A percentile compares a stretch with the other conserved stretches of the same genome.
phyloP scores from a whole-genome alignment of 2,797 vertebrate genomes.

The Channallabes apus region DNA sequence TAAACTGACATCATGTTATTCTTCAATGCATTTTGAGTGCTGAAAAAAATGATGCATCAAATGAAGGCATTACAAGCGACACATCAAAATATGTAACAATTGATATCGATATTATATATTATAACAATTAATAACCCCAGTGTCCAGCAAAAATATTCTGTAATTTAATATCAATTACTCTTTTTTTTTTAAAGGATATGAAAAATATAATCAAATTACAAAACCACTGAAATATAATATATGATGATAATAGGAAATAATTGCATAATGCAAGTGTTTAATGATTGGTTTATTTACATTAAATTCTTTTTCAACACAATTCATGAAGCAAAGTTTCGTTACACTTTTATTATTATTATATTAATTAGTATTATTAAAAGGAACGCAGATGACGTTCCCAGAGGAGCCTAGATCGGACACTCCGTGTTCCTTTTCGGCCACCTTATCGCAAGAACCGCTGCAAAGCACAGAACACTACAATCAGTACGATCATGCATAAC shows the following conservation, averaged over 20 bases:
- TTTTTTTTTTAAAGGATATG: neutral
- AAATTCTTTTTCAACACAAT: neutral
- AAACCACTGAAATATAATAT: neutral
- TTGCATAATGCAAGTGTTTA: neutral
- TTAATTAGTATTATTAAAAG: neutral
- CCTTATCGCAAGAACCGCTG: conserved; percentile 65
- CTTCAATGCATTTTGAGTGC: neutral
- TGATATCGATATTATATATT: no score
- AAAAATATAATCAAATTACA: neutral
- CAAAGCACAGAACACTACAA: conserved; percentile 46
- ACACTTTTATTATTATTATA: neutral
- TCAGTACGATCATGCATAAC: neutral
- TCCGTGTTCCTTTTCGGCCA: neutral
- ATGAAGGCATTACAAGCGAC: neutral
- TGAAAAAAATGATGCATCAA: neutral
- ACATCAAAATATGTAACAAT: no score
- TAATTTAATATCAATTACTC: neutral
- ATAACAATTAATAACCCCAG: neutral
- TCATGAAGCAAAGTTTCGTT: neutral
- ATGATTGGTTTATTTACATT: neutral
- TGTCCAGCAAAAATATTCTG: neutral
- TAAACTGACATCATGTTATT: neutral
- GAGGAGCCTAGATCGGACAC: neutral
- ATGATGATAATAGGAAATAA: neutral
- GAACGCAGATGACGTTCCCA: neutral